These are phyloP conservation scores for Apodemia duryi DNA, from an alignment of 2,888 invertebrate species.

Conservation along the genomic window DNA sequence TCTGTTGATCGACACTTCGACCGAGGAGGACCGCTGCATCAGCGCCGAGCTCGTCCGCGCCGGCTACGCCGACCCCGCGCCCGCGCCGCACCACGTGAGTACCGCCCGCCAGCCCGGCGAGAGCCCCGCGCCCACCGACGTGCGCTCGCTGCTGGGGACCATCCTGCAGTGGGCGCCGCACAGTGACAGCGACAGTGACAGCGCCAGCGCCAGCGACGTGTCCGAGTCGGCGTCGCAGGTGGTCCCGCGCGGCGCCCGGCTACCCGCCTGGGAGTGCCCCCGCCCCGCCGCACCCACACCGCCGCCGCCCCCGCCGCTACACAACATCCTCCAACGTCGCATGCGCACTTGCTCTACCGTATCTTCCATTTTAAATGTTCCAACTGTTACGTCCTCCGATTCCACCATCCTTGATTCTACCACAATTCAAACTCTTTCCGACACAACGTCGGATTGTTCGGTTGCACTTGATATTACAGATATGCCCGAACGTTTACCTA, in stretches of 20 bases:
- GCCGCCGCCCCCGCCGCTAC: background rate
- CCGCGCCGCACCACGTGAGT: constrained; percentile 51
- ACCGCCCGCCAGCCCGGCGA: constrained; percentile 26
- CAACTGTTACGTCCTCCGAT: background rate
- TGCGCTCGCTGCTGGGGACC: constrained; percentile 27
- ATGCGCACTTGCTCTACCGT: background rate
- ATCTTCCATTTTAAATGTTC: background rate
- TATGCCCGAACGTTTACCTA: background rate
- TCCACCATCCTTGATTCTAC: background rate
- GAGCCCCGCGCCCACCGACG: constrained; percentile 16
- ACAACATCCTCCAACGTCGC: background rate
- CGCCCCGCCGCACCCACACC: constrained; percentile 8
- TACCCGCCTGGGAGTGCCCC: constrained; percentile 21
- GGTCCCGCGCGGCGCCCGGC: constrained; percentile 22
- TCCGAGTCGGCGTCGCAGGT: constrained; percentile 53
- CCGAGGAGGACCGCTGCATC: constrained; percentile 66
- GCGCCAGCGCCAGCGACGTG: constrained; percentile 37
- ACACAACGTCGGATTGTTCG: background rate
- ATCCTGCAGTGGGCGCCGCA: constrained; percentile 21
- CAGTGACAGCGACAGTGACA: constrained; percentile 16
- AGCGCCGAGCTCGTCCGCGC: constrained; percentile 65
- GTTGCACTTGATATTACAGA: background rate
- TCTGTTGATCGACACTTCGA: constrained; percentile 73
- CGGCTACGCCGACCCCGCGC: constrained; percentile 64
- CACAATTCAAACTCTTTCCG: background rate